Percentiles rank a stretch among this genome's conserved stretches.
Evolutionary conservation across 2,797 vertebrate genomes (phyloP).

Genomic region (Loris lydekkerianus): DNA sequence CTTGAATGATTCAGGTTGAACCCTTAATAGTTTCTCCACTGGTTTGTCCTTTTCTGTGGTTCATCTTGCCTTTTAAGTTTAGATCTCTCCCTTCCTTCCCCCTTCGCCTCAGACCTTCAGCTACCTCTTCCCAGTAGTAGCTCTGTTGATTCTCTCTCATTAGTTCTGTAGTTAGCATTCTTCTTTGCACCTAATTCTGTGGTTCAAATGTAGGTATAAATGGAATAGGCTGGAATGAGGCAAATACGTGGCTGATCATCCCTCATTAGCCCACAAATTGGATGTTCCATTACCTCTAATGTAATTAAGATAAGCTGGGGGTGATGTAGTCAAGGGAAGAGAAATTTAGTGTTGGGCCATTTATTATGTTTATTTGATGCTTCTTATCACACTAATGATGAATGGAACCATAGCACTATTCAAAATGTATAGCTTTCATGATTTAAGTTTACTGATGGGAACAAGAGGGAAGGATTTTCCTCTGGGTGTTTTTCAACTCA

Average conservation of each 20-base stretch:
- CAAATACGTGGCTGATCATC: constrained; percentile 30
- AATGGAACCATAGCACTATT: constrained; percentile 2
- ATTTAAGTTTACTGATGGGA: neutral
- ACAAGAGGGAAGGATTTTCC: constrained; percentile 32
- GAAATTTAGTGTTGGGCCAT: constrained; percentile 56
- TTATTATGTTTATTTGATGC: constrained; percentile 64
- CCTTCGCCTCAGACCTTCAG: neutral
- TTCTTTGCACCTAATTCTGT: constrained; percentile 26
- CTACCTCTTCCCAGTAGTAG: neutral
- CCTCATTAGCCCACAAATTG: constrained; percentile 53
- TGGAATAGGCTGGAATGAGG: constrained; percentile 13
- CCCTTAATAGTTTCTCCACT: neutral
- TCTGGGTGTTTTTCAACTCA: neutral
- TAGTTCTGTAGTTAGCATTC: constrained; percentile 1
- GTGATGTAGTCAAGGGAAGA: constrained; percentile 55
- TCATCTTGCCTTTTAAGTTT: constrained; percentile 5
- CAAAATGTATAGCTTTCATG: neutral
- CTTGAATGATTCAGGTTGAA: neutral
- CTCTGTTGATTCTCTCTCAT: constrained; percentile 18
- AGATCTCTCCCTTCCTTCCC: neutral
- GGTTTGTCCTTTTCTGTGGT: neutral
- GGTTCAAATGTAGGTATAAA: neutral
- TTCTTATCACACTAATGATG: constrained; percentile 20
- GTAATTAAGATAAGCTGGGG: constrained; percentile 62
- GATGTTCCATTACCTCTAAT: constrained; percentile 52